Evolutionary conservation across 1,140 invertebrate genomes (phyloP), one percentile per base, ranked within the genome.

Genomic region (Cepaea nemoralis): DNA sequence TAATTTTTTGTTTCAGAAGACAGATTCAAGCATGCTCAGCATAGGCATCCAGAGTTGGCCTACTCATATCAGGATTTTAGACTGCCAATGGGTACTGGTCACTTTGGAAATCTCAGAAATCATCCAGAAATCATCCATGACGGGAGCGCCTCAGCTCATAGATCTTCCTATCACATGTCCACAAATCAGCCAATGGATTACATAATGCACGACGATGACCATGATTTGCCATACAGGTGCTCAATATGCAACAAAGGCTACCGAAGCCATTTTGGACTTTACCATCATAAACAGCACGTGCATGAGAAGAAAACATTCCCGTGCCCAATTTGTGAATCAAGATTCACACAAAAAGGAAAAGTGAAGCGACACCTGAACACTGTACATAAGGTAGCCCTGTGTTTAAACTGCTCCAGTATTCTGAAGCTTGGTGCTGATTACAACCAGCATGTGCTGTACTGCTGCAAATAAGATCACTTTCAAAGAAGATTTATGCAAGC

Each of bases 241-340:
- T 45, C 63, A 39, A 59, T 78, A 39, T 78, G 77, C 39, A 63
- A 63, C 37, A 78, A 69, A 48, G 59, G 77, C 37, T 78, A 78
- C 42, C 2, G 50, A 42, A 78, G 33, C 31, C 59, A 69, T 27
- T 37, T 63, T 40, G 77, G 77, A 48, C 39, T 78, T 24, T n/a
- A 67, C 8, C 50, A 59, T 40, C 77, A 78, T 63, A 67, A 40
- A 35, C 59, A 63, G 31, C 59, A 63, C 33, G 48, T 48, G 10
- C 77, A 78, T 63, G 55, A 78, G 35, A 39, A 63, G 14, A 78
- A 78, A 45, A 45, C 40, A 27, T 78, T 78, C 33, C 39, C 55
- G n/a, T 78, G 77, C 33, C 77, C 77, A 42, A 63, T 78, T 69
- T 78, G 77, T 69, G 63, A 69, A n/a, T 40, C 77, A 33, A 42